Base-by-base conservation (phyloP, 2,888 invertebrate genomes). In the Aleiodes testaceus region DNA sequence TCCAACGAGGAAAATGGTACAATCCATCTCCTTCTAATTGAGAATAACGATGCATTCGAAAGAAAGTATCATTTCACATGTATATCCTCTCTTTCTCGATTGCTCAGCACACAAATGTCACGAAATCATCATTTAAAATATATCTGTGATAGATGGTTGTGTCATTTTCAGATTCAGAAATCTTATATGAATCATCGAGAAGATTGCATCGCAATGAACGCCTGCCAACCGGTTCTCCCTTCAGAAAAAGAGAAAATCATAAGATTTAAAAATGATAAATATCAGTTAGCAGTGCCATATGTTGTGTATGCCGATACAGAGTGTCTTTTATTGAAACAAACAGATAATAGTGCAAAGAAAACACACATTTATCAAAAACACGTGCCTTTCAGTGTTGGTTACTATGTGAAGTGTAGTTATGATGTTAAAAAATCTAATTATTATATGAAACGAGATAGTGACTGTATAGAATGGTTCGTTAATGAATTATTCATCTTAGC, bases 271-370 rank as follows among this genome's bases (percentile, higher is more conserved):
- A 70, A 77, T 66, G 66, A 20, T 42, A 49, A 47, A 26, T 53
- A 73, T 47, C 72, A 74, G 50, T 66, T 73, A 45, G 20, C 45
- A 52, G 75, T 74, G 7, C 72, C 72, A 1, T 75, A 73, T 53
- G 55, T 75, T 12, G 52, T 73, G 5, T 76, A 72, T 45, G 76
- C 74, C 4, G 73, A 76, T 26, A 68, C 72, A 26, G 73, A 75
- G 59, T 72, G 70, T 52, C 42, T 76, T 44, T 49, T 74, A 7
- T 45, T 47, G n/a, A 11, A 7, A 6, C 47, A 47, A n/a, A 47
- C 0, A 14, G 14, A 7, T n/a, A 16, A 44, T 5, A 11, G 44
- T 44, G 44, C 3, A n/a, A 16, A 50, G 20, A 1, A 2, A 2
- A 26, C 26, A 26, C n/a, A n/a, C n/a, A n/a, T n/a, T n/a, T 26